Percentiles rank a stretch among this genome's conserved stretches.
These are phyloP conservation scores for Sitobion miscanthi DNA, from an alignment of 1,140 invertebrate genomes.

Conservation along the genomic window DNA sequence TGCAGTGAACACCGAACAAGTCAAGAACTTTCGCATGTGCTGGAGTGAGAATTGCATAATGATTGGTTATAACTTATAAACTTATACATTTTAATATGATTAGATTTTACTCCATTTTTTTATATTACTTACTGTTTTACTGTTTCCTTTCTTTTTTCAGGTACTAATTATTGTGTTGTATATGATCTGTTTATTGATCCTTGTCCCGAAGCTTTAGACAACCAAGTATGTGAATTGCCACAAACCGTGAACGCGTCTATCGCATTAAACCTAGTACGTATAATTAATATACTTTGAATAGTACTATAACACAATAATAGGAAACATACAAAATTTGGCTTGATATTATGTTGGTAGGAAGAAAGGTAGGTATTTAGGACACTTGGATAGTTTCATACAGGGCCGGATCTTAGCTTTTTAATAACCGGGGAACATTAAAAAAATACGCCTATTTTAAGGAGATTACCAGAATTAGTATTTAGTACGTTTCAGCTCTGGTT, in stretches of 20 bases:
- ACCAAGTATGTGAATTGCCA: not conserved
- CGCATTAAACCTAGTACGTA: conserved; percentile 25
- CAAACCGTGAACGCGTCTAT: not conserved
- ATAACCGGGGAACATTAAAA: no score
- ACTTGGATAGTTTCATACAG: no score
- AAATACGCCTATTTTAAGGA: no score
- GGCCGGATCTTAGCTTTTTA: no score
- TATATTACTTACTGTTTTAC: not conserved
- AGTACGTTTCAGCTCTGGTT: no score
- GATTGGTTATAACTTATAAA: not conserved
- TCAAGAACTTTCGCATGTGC: not conserved
- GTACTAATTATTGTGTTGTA: not conserved
- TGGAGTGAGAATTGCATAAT: not conserved
- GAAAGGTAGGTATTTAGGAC: no score
- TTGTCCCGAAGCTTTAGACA: conserved; percentile 25
- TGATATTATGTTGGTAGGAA: no score
- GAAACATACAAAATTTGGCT: no score
- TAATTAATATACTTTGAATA: conserved; percentile 10
- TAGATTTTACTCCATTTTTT: not conserved
- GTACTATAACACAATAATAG: not conserved
- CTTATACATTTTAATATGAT: not conserved
- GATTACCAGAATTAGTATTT: no score
- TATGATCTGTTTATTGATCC: not conserved
- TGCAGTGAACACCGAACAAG: not conserved
- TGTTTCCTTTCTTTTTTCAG: conserved; percentile 6